phyloP scores from a whole-genome alignment of 2,888 invertebrate genomes.

The Willowsia nigromaculata region DNA sequence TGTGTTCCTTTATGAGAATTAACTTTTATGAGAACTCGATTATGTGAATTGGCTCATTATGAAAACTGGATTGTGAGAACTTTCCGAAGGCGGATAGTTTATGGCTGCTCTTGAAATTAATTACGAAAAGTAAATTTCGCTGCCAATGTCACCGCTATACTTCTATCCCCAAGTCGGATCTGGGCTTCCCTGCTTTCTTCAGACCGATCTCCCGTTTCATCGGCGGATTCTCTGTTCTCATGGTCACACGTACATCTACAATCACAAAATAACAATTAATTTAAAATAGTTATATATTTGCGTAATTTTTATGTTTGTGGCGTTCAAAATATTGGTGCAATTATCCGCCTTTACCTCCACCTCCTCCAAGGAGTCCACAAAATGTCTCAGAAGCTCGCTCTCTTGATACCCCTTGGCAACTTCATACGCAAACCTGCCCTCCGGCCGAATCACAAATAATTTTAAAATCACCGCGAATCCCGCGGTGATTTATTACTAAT shows the following conservation, averaged over 20 bases:
- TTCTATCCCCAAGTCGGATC: constrained; percentile 84
- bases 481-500: no score
- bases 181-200: constrained; percentile 81
- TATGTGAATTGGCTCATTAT: no score
- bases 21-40: no score
- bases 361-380: constrained; percentile 82
- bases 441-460: constrained; percentile 86
- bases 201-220: constrained; percentile 86
- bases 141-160: no score
- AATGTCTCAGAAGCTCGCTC: constrained; percentile 78
- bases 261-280: constrained; percentile 27
- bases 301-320: no score
- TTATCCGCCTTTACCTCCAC: constrained; percentile 94
- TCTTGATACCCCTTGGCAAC: constrained; percentile 95
- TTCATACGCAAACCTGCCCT: constrained; percentile 90
- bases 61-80: no score
- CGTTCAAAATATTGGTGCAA: no score
- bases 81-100: no score
- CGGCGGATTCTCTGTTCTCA: constrained; percentile 93
- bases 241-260: constrained; percentile 97
- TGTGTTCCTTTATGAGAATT: no score
- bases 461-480: constrained; percentile 94
- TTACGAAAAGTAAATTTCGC: no score
- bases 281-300: no score
- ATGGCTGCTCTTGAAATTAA: no score